Percentiles rank a stretch among this genome's conserved stretches.
These are phyloP conservation scores for Musca domestica DNA, from an alignment of 1,140 invertebrate genomes.

Conservation along the genomic window DNA sequence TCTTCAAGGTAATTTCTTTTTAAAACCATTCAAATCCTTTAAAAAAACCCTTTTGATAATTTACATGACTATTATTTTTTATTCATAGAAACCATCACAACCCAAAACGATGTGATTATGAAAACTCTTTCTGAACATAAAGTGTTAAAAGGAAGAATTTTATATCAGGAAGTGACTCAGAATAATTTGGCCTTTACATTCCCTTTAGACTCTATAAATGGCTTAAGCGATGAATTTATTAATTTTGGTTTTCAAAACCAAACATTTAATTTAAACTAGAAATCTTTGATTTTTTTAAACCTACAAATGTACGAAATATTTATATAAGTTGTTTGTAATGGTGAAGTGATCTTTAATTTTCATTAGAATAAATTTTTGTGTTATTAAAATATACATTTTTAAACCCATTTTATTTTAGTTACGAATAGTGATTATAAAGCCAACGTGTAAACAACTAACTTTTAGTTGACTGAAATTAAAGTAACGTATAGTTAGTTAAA, in stretches of 20 bases:
- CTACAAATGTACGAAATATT: no score
- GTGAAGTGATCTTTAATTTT: no score
- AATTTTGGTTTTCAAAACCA: not conserved
- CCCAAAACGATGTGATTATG: not conserved
- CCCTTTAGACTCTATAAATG: not conserved
- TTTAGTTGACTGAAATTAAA: no score
- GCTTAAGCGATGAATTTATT: not conserved
- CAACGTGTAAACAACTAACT: no score
- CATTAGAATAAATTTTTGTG: no score
- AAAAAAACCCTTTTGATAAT: not conserved
- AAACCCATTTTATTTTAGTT: no score
- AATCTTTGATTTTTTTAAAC: not conserved
- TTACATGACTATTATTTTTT: not conserved
- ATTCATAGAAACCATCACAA: not conserved
- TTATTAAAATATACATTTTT: no score
- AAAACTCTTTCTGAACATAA: not conserved
- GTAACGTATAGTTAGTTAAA: conserved; percentile 7
- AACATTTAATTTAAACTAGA: not conserved
- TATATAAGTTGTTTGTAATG: no score
- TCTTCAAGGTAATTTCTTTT: not conserved
- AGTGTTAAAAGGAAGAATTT: not conserved
- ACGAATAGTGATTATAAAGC: no score
- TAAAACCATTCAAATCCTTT: not conserved
- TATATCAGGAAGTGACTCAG: not conserved
- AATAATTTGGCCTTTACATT: not conserved